Base-by-base conservation (phyloP, 2,797 vertebrate species). In the Protonibea diacanthus region DNA sequence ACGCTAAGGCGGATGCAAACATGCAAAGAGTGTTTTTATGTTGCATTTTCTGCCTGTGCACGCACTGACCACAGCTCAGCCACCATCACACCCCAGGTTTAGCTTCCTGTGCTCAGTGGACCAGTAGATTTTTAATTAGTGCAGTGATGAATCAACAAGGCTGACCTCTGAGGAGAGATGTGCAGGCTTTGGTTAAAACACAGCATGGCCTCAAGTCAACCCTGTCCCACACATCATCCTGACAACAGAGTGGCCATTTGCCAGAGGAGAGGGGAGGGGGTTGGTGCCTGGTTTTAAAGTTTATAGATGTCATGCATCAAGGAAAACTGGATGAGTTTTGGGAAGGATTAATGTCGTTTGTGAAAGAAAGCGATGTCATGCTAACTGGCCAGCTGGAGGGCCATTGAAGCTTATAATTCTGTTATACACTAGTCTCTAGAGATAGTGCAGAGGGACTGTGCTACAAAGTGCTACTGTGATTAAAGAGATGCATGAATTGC, bases 91-190 rank as follows among this genome's bases (percentile, higher is more conserved):
- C 83, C 60, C 33, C 53, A 69, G 83, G 83, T 91, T 84, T 48
- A 74, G 74, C 86, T 71, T 80, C 82, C 85, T 91, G 82, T 89
- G 90, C 85, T 86, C 84, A 76, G 48, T 82, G 84, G 88, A 88
- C 75, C 87, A 55, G 82, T 55, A 61, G 75, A 74, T 87, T 89
- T 91, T 91, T 84, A 92, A 92, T 93, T 93, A 91, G 85, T 33
- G 13, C 78, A 60, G 68, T 59, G 57, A 84, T 89, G 89, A 84
- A 91, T 89, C 88, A 92, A 89, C 86, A 49, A 74, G 81, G 68
- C 80, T 63, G 57, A 71, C 72, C 70, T 80, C 66, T 74, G 80
- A 82, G 82, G 62, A 90, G 79, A 71, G 76, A 83, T 64, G 65
- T 18, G n/a, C 76, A 72, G 65, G 75, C 77, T 33, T 87, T 69